phyloP scores from a whole-genome alignment of 1,140 invertebrate species.

The Oryctes rhinoceros region DNA sequence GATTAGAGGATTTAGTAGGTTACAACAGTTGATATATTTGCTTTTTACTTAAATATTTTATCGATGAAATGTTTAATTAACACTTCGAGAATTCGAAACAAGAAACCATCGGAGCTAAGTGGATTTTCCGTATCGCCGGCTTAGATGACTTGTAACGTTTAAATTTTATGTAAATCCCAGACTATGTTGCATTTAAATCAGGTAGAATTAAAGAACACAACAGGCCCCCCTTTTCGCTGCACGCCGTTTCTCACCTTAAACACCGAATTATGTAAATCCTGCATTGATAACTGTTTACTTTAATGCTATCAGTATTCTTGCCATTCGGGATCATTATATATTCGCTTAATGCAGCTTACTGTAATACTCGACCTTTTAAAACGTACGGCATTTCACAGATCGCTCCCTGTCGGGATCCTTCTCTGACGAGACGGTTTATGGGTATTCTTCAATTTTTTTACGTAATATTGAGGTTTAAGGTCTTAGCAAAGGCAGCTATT shows the following conservation, averaged over 20 bases:
- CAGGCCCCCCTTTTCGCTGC: not conserved
- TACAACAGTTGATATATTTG: no score
- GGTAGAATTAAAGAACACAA: slow-evolving; percentile 22
- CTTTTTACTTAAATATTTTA: no score
- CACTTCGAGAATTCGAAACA: not conserved
- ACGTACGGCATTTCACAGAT: slow-evolving; percentile 2
- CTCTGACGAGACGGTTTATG: not conserved
- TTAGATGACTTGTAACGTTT: not conserved
- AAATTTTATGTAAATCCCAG: slow-evolving; percentile 30
- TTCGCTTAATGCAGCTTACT: slow-evolving; percentile 22
- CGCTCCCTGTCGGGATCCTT: not conserved
- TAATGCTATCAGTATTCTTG: not conserved
- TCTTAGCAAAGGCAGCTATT: no score
- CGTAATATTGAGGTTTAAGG: not conserved
- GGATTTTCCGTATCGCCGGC: not conserved
- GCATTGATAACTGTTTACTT: slow-evolving; percentile 34
- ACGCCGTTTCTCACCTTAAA: not conserved
- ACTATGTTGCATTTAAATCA: slow-evolving; percentile 24
- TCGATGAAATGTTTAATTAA: not conserved
- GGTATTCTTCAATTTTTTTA: not conserved
- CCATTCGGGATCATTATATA: not conserved
- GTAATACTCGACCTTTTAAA: not conserved
- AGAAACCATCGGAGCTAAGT: not conserved
- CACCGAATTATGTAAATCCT: slow-evolving; percentile 9
- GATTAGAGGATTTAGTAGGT: no score